phyloP scores from a whole-genome alignment of 2,888 invertebrate species.

The Nowickia ferox region DNA sequence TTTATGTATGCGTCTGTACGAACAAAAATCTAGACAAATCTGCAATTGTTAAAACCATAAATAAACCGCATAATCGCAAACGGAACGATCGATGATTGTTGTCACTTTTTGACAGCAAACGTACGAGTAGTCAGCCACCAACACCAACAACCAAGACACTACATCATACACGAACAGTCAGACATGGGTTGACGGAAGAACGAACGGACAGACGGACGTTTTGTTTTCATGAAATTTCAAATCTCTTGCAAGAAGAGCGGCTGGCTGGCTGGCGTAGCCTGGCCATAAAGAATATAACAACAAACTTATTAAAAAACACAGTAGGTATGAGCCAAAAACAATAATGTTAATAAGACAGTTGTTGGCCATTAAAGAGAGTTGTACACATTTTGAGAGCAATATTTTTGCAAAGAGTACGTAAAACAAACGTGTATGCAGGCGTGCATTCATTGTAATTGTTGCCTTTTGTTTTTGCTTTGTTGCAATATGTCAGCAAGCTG shows the following conservation, averaged over 20 bases:
- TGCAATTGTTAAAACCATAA: slow-evolving; percentile 82
- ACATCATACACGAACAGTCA: slow-evolving; percentile 36
- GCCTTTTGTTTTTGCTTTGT: slow-evolving; percentile 16
- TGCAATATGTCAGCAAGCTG: slow-evolving; percentile 7
- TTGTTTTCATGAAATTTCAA: slow-evolving; percentile 39
- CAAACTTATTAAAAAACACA: neutral
- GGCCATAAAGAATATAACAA: neutral
- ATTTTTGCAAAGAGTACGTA: slow-evolving; percentile 29
- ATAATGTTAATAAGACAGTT: neutral
- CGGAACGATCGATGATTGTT: slow-evolving; percentile 82
- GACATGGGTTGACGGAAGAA: slow-evolving; percentile 59
- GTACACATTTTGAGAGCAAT: neutral
- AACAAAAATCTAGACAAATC: slow-evolving; percentile 80
- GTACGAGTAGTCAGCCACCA: slow-evolving; percentile 61
- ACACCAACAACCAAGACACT: slow-evolving; percentile 42
- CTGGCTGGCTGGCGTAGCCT: too few species aligned
- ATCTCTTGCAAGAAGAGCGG: slow-evolving; percentile 33
- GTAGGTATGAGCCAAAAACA: neutral
- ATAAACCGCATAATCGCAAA: slow-evolving; percentile 82
- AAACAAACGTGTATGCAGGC: slow-evolving; percentile 52
- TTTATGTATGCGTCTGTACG: neutral
- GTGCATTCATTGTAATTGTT: slow-evolving; percentile 54
- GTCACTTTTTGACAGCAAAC: slow-evolving; percentile 81
- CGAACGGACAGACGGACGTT: neutral
- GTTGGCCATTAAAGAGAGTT: neutral